Evolutionary conservation across 1,140 invertebrate species (phyloP).

Genomic region (Cydia strobilella): DNA sequence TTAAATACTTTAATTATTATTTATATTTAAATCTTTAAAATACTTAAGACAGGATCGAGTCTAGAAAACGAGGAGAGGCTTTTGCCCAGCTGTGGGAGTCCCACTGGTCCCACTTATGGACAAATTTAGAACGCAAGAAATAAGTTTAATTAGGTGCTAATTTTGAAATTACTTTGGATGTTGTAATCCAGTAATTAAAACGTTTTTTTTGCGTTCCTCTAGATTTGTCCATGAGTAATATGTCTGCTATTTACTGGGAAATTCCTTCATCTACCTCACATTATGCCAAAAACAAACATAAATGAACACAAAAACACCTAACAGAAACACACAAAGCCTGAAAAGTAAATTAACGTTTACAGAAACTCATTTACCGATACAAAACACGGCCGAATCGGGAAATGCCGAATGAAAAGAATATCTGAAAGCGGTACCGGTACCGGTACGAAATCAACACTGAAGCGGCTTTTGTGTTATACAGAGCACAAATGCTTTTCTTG

Average conservation of each 20-base stretch:
- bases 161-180: too few species aligned
- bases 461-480: conserved; percentile 70
- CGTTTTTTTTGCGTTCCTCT: too few species aligned
- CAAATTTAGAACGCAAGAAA: too few species aligned
- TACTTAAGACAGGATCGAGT: too few species aligned
- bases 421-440: conserved; percentile 55
- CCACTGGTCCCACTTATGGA: too few species aligned
- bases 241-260: neutral
- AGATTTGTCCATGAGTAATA: too few species aligned
- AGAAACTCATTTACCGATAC: conserved; percentile 78
- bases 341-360: conserved; percentile 76
- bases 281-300: neutral
- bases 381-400: conserved; percentile 71
- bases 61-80: too few species aligned
- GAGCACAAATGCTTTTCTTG: conserved; percentile 76
- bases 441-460: conserved; percentile 62
- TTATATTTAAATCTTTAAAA: too few species aligned
- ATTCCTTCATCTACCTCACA: neutral
- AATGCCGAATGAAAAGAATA: conserved; percentile 70
- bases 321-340: conserved; percentile 53
- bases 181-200: too few species aligned
- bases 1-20: too few species aligned
- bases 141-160: too few species aligned
- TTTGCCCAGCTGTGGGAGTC: too few species aligned
- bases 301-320: neutral